These are phyloP conservation scores for Zhengitettix transpicula DNA, from an alignment of 2,888 invertebrate genomes.

Conservation along the genomic window DNA sequence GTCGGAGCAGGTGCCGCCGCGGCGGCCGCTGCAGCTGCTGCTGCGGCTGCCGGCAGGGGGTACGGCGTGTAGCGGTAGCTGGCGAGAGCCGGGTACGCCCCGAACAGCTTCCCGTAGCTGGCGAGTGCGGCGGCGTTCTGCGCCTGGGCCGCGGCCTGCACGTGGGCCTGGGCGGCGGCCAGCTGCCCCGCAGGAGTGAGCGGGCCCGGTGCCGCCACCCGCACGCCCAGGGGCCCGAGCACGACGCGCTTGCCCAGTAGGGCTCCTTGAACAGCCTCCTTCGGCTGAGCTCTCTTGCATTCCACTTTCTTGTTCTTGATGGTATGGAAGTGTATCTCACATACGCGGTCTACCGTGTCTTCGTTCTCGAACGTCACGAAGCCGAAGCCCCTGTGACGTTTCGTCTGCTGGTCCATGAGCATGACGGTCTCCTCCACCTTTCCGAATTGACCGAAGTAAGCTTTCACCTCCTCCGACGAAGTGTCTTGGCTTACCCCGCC, in stretches of 20 bases:
- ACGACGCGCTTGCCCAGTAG: constrained; percentile 50
- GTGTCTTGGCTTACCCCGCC: constrained; percentile 87
- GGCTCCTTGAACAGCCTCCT: constrained; percentile 67
- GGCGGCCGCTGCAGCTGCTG: constrained; percentile 27
- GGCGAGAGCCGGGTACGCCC: constrained; percentile 39
- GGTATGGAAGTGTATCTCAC: constrained; percentile 84
- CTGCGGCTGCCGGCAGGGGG: constrained; percentile 31
- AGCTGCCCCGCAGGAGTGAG: constrained; percentile 35
- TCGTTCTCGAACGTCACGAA: constrained; percentile 86
- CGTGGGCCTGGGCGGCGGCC: constrained; percentile 26
- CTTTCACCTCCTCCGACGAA: constrained; percentile 76
- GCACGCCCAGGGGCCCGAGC: constrained; percentile 36
- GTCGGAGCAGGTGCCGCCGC: constrained; percentile 24
- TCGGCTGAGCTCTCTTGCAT: constrained; percentile 84
- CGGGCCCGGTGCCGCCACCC: constrained; percentile 44
- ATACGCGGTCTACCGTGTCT: constrained; percentile 82
- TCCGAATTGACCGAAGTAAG: constrained; percentile 79
- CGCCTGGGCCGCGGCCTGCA: constrained; percentile 37
- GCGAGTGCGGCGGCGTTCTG: constrained; percentile 43
- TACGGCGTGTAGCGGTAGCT: constrained; percentile 46
- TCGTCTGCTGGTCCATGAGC: constrained; percentile 89
- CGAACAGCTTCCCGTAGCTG: constrained; percentile 48
- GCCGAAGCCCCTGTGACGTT: constrained; percentile 78
- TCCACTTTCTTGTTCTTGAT: constrained; percentile 84
- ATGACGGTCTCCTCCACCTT: constrained; percentile 82